Conservation (phyloP, 2,888 invertebrate genomes). For the Nomada fabriciana region DNA sequence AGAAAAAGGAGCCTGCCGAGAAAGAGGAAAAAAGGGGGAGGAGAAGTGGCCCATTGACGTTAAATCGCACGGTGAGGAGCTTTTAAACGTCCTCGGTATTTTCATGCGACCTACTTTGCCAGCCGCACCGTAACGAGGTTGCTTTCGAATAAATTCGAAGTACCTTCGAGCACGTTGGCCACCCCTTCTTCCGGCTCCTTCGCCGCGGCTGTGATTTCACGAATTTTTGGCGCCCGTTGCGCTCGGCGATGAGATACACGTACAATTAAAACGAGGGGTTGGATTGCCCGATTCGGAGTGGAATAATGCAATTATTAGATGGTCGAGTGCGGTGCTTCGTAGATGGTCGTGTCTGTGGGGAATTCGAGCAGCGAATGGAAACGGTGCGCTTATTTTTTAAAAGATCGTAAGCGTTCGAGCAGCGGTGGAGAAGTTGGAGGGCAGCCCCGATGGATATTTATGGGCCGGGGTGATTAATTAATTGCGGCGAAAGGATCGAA, state of each 20-base stretch:
- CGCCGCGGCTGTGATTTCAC: slow-evolving; percentile 27
- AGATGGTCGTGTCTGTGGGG: neutral
- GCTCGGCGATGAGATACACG: neutral
- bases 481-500: slow-evolving; percentile 38
- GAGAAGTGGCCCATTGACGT: slow-evolving; percentile 73
- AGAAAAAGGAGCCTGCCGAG: slow-evolving; percentile 10
- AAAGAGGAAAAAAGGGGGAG: slow-evolving; percentile 29
- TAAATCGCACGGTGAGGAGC: slow-evolving; percentile 74
- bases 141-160: slow-evolving; percentile 79
- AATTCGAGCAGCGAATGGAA: neutral
- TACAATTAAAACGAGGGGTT: neutral
- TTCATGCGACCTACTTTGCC: slow-evolving; percentile 78
- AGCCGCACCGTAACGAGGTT: slow-evolving; percentile 76
- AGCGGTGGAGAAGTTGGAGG: neutral
- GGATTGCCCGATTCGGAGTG: neutral
- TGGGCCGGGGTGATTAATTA: slow-evolving; percentile 41
- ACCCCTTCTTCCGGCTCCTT: neutral
- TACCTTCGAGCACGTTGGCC: slow-evolving; percentile 59
- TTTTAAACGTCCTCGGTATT: slow-evolving; percentile 75
- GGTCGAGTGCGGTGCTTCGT: neutral
- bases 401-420: slow-evolving; percentile 2
- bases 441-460: slow-evolving; percentile 29
- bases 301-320: too few relatives aligned
- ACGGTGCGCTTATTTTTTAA: neutral
- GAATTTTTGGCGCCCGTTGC: slow-evolving; percentile 27